Percentiles rank a stretch among this genome's conserved stretches.
Conservation (phyloP, 2,797 vertebrate genomes). For the Arrhamphus sclerolepis region DNA sequence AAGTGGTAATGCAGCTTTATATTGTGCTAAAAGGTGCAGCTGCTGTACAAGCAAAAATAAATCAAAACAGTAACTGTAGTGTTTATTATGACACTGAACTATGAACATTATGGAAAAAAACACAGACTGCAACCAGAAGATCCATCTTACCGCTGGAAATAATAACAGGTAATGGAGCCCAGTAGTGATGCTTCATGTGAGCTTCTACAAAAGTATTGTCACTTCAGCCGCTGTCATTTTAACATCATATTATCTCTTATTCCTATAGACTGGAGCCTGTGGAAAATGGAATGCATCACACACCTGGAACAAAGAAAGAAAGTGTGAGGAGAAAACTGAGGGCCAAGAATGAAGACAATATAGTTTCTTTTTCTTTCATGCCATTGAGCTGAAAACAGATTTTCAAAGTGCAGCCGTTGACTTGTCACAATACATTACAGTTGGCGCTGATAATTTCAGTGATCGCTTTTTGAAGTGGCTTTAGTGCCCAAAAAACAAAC, state of each 20-base stretch:
- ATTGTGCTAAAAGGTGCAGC: conserved; percentile 14
- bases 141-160: conserved; percentile 13
- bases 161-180: conserved; percentile 16
- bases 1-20: conserved; percentile 5
- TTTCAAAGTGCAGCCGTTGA: background rate
- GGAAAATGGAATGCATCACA: background rate
- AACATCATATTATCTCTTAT: background rate
- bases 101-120: conserved; percentile 16
- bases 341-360: too few relatives aligned
- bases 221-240: background rate
- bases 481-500: background rate
- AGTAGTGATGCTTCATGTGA: conserved; percentile 1
- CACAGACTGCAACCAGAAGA: conserved; percentile 16
- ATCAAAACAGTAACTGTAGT: conserved; percentile 12
- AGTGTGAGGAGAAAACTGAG: too few relatives aligned
- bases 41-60: background rate
- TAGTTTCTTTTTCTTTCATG: too few relatives aligned
- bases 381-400: too few relatives aligned
- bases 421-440: conserved; percentile 2
- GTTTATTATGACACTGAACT: conserved; percentile 31
- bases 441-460: background rate
- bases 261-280: too few relatives aligned
- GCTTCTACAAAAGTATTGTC: conserved; percentile 9
- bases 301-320: too few relatives aligned
- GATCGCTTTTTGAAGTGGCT: background rate